Base-by-base conservation (phyloP, 1,140 invertebrate species). In the Pseudomyrmex cubaensis region DNA sequence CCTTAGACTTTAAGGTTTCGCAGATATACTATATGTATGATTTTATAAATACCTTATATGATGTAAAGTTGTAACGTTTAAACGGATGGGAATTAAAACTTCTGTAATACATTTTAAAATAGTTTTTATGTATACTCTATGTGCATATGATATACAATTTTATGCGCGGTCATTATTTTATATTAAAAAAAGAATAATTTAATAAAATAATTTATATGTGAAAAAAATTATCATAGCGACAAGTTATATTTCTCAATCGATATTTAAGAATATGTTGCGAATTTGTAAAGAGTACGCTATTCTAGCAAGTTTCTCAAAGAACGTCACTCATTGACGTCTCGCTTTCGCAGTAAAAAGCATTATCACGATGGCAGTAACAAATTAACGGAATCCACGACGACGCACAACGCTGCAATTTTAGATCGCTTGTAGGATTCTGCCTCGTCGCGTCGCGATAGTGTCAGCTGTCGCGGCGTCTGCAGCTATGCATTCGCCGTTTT, bases 381-480 rank as follows among this genome's bases (percentile, higher is more conserved):
- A 80, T 80, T 80, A 80, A 69, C 66, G 66, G 54, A 59, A 80
- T 72, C 54, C 56, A 80, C 66, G 66, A n/a, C 64, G 44, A 35
- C 66, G 44, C 54, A 20, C 66, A 69, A 57, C 76, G 22, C 15
- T 20, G 76, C 66, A 80, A 80, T 80, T 80, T 80, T 80, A 80
- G 76, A 80, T 80, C 76, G 44, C 54, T 44, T 62, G 75, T 78
- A 78, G 76, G 64, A 78, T 78, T 78, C 76, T 48, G 64, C 76
- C 22, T 70, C 64, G 76, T 59, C 20, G 75, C 75, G 13, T 48
- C 62, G 75, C 64, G 76, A 78, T 70, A 70, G 76, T 78, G 76
- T 72, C 76, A 80, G 76, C 76, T 78, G 76, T 78, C 76, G 76
- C 66, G n/a, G 66, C 54, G 76, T 72, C 76, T 70, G 25, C 76